These are phyloP conservation scores for Chirona hameri DNA, from an alignment of 2,888 invertebrate genomes.

Conservation along the genomic window DNA sequence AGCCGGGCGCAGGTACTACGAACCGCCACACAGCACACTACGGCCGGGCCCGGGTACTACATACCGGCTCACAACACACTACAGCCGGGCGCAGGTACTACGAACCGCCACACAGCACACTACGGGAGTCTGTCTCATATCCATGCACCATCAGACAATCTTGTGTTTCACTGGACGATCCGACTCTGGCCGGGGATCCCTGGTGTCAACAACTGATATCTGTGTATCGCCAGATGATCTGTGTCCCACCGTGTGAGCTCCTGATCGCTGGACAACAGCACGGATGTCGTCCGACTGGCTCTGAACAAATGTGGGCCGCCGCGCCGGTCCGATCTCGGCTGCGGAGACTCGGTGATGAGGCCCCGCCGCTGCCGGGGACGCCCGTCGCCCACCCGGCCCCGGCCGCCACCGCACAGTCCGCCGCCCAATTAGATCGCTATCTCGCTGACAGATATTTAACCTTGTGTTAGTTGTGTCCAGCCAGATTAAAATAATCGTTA, in stretches of 20 bases:
- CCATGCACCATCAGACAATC: too few species aligned
- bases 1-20: too few species aligned
- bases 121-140: too few species aligned
- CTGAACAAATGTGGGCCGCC: background rate
- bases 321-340: background rate
- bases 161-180: too few species aligned
- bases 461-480: background rate
- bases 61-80: too few species aligned
- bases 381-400: background rate
- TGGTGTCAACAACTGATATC: too few species aligned
- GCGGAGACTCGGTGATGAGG: background rate
- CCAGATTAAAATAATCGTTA: constrained; percentile 1
- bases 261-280: background rate
- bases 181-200: too few species aligned
- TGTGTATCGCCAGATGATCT: too few species aligned
- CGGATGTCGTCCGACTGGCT: background rate
- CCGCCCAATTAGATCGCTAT: constrained; percentile 2
- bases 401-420: background rate
- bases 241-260: background rate
- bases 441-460: background rate
- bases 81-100: too few species aligned
- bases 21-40: too few species aligned
- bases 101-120: too few species aligned
- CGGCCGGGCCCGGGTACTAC: too few species aligned
- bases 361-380: background rate